phyloP scores from a whole-genome alignment of 2,797 vertebrate genomes.

The Myotis myotis region DNA sequence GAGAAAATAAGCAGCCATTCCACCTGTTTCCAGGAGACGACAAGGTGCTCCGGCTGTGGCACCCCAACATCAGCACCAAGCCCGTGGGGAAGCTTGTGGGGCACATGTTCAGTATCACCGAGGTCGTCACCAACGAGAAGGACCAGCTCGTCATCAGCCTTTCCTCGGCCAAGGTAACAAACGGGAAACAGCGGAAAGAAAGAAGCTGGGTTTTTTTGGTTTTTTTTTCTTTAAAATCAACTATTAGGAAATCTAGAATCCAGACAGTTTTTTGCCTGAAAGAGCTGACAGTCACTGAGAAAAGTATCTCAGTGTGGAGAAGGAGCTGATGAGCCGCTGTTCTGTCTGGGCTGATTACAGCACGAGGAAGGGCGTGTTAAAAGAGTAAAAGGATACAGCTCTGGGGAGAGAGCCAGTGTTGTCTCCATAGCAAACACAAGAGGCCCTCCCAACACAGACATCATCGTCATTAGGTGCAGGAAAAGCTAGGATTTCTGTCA shows the following conservation, averaged over 20 bases:
- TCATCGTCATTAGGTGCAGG: not conserved
- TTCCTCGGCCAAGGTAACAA: slow-evolving; percentile 83
- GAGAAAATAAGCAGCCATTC: not conserved
- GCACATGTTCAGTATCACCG: slow-evolving; percentile 81
- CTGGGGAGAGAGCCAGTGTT: not conserved
- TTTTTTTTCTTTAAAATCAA: not conserved
- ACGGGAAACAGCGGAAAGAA: not conserved
- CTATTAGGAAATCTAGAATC: not conserved
- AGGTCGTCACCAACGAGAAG: slow-evolving; percentile 84
- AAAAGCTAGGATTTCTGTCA: not conserved
- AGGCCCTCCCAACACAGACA: not conserved
- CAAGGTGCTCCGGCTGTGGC: slow-evolving; percentile 84
- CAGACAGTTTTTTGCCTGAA: not conserved
- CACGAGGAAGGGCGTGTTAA: not conserved
- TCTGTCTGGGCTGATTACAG: not conserved
- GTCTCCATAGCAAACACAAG: not conserved
- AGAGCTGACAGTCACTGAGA: not conserved
- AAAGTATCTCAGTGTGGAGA: not conserved
- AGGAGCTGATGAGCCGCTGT: not conserved
- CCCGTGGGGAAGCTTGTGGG: slow-evolving; percentile 82
- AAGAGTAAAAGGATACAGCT: not conserved
- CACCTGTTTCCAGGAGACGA: slow-evolving; percentile 78
- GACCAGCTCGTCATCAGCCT: slow-evolving; percentile 86
- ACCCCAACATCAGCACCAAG: slow-evolving; percentile 81
- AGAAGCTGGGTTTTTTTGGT: not conserved